These are phyloP conservation scores for Aphidius colemani DNA, from an alignment of 2,888 invertebrate species.

Conservation along the genomic window DNA sequence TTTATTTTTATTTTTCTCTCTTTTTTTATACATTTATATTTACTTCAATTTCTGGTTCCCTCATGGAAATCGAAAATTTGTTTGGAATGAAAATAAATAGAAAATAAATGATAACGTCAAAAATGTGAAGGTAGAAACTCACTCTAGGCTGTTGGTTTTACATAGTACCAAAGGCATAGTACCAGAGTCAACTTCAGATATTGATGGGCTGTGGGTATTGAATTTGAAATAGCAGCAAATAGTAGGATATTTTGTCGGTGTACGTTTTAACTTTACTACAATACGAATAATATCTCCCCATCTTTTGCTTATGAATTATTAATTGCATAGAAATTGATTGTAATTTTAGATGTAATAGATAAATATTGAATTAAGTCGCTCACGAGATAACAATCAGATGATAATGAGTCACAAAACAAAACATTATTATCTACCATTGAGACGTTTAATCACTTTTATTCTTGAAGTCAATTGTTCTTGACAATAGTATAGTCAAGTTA, in stretches of 20 bases:
- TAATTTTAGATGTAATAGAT: too few relatives aligned
- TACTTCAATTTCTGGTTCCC: constrained; percentile 22
- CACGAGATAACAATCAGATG: not conserved
- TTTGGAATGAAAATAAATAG: constrained; percentile 8
- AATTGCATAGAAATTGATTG: too few relatives aligned
- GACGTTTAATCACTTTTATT: too few relatives aligned
- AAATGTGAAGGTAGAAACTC: constrained; percentile 25
- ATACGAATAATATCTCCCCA: too few relatives aligned
- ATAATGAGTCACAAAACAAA: not conserved
- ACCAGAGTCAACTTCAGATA: constrained; percentile 49
- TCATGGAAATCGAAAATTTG: constrained; percentile 12
- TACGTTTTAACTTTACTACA: too few relatives aligned
- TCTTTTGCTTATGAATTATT: too few relatives aligned
- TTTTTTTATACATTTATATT: constrained; percentile 22
- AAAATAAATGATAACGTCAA: constrained; percentile 27
- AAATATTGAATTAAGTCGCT: not conserved
- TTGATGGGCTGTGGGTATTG: constrained; percentile 43
- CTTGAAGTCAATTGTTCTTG: too few relatives aligned
- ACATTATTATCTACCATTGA: too few relatives aligned
- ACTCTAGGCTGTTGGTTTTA: constrained; percentile 37
- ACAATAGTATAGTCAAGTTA: too few relatives aligned
- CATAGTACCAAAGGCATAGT: constrained; percentile 42
- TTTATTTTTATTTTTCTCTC: constrained; percentile 24
- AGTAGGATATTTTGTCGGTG: not conserved
- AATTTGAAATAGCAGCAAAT: constrained; percentile 46